These are phyloP conservation scores for Andrena marginata DNA, from an alignment of 2,888 invertebrate species.

Conservation along the genomic window DNA sequence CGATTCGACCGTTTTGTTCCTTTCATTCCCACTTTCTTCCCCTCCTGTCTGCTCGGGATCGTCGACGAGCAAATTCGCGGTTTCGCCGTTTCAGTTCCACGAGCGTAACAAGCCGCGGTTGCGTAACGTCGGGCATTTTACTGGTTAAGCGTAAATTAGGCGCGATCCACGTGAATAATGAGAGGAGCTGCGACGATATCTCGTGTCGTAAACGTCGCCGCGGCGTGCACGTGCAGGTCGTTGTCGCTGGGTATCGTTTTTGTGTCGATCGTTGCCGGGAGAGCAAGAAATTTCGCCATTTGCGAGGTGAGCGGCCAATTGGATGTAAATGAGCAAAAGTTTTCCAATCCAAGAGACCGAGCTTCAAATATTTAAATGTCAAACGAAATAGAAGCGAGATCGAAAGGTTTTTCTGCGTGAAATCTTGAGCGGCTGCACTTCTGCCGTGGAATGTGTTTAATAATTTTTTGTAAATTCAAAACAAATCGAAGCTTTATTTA, in stretches of 20 bases:
- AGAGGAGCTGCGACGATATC: slow-evolving; percentile 18
- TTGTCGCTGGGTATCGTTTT: not conserved
- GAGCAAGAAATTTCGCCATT: slow-evolving; percentile 26
- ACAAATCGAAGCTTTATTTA: no score
- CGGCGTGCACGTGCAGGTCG: not conserved
- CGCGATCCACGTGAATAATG: slow-evolving; percentile 49
- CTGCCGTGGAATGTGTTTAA: no score
- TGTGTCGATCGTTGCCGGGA: not conserved
- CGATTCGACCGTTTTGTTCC: slow-evolving; percentile 47
- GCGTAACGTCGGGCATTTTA: slow-evolving; percentile 52
- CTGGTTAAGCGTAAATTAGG: slow-evolving; percentile 57
- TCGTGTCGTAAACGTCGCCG: slow-evolving; percentile 16
- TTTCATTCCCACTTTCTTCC: not conserved
- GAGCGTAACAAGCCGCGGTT: slow-evolving; percentile 50
- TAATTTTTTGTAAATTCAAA: no score
- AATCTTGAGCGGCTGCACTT: not conserved
- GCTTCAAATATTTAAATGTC: not conserved
- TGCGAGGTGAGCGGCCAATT: not conserved
- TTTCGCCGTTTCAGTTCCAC: slow-evolving; percentile 54
- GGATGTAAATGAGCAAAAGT: no score
- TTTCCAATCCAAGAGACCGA: no score
- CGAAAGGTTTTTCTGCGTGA: not conserved
- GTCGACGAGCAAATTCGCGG: slow-evolving; percentile 27
- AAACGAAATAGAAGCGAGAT: not conserved
- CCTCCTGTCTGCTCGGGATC: not conserved